Evolutionary conservation across 2,113 vertebrate genomes (phyloP), one percentile per base, ranked within the genome.

Genomic region (Hymenochirus boettgeri): DNA sequence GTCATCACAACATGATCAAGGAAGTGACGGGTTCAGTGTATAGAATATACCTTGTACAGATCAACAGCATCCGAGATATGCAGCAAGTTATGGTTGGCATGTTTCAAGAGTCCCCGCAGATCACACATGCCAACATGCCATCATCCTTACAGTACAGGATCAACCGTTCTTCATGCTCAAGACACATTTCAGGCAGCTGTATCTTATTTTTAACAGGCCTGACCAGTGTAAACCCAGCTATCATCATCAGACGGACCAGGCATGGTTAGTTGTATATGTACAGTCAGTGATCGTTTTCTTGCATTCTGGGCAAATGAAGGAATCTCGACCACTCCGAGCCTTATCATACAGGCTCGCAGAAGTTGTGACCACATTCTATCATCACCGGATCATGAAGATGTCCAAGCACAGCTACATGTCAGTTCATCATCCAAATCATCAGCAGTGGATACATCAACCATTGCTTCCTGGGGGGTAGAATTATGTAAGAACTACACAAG

Each of bases 281-380:
- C 81, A 79, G 1, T 81, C 79, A 0, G 73, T 73, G 62, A 83
- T 89, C 17, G 82, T 76, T 72, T 85, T 85, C 67, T 88, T 78
- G 79, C 92, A 93, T 74, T 91, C 86, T 11, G 91, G 90, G 71
- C 91, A 93, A 53, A 82, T 79, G 47, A 86, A 80, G 35, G 62
- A 42, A 2, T 24, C 55, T 17, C 13, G 31, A 7, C 27, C 37
- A 1, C 18, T 39, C 72, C 65, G 69, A 13, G 31, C 47, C 57
- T 25, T 76, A 21, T 58, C 69, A 83, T 70, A 51, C 85, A 87
- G 2, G 18, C 1, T 17, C 71, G 61, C 80, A 86, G 61, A 80
- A 81, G 1, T 78, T 77, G 61, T 85, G 82, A 83, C n/a, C n/a
- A n/a, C n/a, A n/a, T n/a, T n/a, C n/a, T n/a, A n/a, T n/a, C n/a